Base-by-base conservation (phyloP, 2,113 vertebrate species). In the Indicator maculatus region DNA sequence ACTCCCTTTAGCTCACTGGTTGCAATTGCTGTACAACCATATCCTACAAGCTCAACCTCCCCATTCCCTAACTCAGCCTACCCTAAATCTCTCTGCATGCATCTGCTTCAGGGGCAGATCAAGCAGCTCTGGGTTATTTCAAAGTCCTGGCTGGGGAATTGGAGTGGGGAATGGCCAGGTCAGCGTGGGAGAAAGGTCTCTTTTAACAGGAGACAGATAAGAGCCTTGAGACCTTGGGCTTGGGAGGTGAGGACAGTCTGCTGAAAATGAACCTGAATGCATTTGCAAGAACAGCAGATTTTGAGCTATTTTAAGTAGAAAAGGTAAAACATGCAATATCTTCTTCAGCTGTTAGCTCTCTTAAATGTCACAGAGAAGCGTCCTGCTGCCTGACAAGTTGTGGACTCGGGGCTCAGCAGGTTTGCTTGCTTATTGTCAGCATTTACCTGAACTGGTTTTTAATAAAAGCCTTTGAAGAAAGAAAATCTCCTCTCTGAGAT, bases 401-500 rank as follows among this genome's bases (percentile, higher is more conserved):
- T 88, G 85, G 89, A 77, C 72, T 92, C 0, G 27, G 30, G 82
- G 86, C 83, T 92, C 89, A 86, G 90, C 72, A 86, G 80, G 91
- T 95, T 94, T 86, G 50, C 63, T 95, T 95, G 89, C 45, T 89
- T 89, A 67, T 71, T 81, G 66, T 69, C 88, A 95, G 59, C 78
- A 82, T 94, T 93, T 96, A 87, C 74, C 77, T 84, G 81, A 86
- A 85, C 66, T 47, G 45, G 30, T 91, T 95, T 94, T 96, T 95
- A 96, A 93, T 96, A 95, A 97, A 97, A 97, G 69, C 66, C 47
- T 90, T 91, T 73, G 82, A 96, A 95, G 95, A 95, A 96, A 77
- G 96, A 84, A 96, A 95, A 96, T 56, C 77, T 88, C 65, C 87
- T 95, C 82, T 74, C 72, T 88, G 91, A 94, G 78, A 90, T 0